A percentile compares a stretch with the other conserved stretches of the same genome.
Evolutionary conservation across 1,140 invertebrate species (phyloP).

Genomic region (Diploscapter pachys): DNA sequence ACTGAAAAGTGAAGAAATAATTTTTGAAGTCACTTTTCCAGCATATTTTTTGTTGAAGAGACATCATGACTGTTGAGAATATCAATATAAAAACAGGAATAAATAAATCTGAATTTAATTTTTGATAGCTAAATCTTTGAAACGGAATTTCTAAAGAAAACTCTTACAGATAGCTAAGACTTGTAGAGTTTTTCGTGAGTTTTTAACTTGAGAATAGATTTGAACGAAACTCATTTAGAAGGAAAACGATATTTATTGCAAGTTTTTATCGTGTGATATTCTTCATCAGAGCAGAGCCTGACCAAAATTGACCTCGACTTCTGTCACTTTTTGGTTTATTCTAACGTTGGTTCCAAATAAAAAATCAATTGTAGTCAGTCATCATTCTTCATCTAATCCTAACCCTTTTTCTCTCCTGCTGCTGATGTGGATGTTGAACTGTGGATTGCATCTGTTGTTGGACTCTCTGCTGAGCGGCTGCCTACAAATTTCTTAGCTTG

Average conservation of each 20-base stretch:
- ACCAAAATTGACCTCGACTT: not conserved
- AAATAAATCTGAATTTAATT: not conserved
- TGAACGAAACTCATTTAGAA: not conserved
- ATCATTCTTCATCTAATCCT: not conserved
- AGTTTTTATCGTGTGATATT: not conserved
- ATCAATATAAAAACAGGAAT: not conserved
- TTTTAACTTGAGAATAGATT: no score
- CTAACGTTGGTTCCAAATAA: not conserved
- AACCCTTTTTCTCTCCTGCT: conserved; percentile 9
- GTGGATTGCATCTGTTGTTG: conserved; percentile 21
- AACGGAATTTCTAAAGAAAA: not conserved
- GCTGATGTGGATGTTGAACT: conserved; percentile 14
- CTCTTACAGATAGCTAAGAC: not conserved
- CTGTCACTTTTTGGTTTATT: conserved; percentile 4
- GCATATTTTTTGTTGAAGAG: no score
- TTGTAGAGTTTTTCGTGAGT: not conserved
- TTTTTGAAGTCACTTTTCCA: not conserved
- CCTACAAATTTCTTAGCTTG: conserved; percentile 7
- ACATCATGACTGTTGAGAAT: not conserved
- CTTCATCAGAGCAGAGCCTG: conserved; percentile 5
- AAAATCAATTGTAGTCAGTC: not conserved
- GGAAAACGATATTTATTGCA: not conserved
- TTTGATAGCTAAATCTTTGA: not conserved
- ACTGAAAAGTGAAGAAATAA: conserved; percentile 20
- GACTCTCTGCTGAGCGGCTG: conserved; percentile 14